Conservation (phyloP, 2,797 vertebrate species). For the Chiloscyllium punctatum region DNA sequence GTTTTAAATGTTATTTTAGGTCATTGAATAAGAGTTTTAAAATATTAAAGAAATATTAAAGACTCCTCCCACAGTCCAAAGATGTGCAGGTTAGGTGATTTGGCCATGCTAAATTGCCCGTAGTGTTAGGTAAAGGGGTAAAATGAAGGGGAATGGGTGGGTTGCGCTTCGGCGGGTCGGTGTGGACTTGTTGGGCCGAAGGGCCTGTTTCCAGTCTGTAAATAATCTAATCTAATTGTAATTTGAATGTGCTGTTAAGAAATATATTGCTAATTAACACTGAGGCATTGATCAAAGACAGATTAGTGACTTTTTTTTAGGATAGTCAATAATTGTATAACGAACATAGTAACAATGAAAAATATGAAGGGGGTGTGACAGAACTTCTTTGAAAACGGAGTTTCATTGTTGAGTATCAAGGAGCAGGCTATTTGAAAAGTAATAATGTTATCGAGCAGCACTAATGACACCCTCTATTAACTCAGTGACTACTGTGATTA, state of each 20-base stretch:
- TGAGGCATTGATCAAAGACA: background rate
- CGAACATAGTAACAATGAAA: background rate
- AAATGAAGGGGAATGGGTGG: too few species aligned
- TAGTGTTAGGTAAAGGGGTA: too few species aligned
- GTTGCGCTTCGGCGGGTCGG: too few species aligned
- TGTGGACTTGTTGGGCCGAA: too few species aligned
- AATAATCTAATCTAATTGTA: too few species aligned
- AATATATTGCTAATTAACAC: background rate
- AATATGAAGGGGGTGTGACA: background rate
- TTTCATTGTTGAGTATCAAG: background rate
- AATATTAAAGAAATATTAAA: background rate
- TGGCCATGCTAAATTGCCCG: too few species aligned
- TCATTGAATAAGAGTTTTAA: background rate
- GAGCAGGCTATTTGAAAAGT: background rate
- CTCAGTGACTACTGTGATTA: background rate
- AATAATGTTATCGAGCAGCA: background rate
- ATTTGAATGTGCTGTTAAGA: background rate
- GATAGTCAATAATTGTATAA: background rate
- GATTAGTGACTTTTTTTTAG: background rate
- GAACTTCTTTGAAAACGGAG: too few species aligned
- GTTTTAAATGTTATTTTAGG: background rate
- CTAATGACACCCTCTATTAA: background rate
- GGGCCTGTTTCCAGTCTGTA: too few species aligned
- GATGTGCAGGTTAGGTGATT: too few species aligned
- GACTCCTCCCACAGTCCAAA: too few species aligned